Base-by-base conservation (phyloP, 2,113 vertebrate genomes). In the Miniopterus natalensis region DNA sequence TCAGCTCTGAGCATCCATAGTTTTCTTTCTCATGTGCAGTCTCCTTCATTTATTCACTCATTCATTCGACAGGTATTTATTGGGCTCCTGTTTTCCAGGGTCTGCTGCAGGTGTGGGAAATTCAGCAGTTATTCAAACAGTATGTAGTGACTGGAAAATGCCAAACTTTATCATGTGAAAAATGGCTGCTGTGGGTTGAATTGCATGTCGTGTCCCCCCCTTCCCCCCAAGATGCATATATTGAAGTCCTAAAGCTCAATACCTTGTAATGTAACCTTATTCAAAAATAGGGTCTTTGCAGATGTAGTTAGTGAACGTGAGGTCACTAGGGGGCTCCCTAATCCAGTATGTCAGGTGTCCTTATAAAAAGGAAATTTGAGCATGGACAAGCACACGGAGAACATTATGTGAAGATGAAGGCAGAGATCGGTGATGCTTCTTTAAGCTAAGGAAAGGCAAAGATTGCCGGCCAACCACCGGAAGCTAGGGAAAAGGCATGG, bases 11-110 rank as follows among this genome's bases (percentile, higher is more conserved):
- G 18, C 13, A 88, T 83, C 47, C 17, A 42, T 40, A 15, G 5
- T 13, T 14, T 85, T 31, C 31, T 36, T 17, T 10, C 45, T 63
- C 8, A 49, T 25, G 81, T 55, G 21, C 0, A 13, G 9, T 78
- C 47, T 88, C 15, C 3, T 86, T 86, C 9, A 45, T 73, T 96
- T 81, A 59, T 57, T 84, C 29, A 59, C n/a, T 92, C 8, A 31
- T 71, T 96, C 27, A 45, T 6, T 86, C 47, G 47, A 66, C 49
- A 79, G 53, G 57, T 89, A 29, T 12, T 93, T 89, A 75, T 36
- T 66, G 45, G 53, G 25, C 42, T 70, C 40, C 31, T 40, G 31
- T 74, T 73, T 36, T 6, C 63, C 84, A 49, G 6, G 10, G 80
- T 90, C 85, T 59, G 14, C 92, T 70, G 57, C 13, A 71, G 42